phyloP scores from a whole-genome alignment of 2,888 invertebrate genomes.

The Eustalomyia histrio region DNA sequence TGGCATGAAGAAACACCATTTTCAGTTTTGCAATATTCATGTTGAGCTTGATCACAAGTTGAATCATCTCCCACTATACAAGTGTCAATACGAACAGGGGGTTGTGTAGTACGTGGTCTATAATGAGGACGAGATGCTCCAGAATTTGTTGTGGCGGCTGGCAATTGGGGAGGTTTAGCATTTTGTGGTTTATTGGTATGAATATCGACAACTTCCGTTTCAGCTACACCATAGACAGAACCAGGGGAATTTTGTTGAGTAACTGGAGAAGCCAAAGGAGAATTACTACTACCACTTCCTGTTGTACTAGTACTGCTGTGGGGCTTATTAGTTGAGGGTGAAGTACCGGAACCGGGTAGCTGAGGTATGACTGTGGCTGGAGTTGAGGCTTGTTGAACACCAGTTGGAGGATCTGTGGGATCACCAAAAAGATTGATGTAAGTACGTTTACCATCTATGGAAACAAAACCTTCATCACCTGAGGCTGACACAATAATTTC shows the following conservation, averaged over 20 bases:
- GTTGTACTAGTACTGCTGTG: constrained; percentile 68
- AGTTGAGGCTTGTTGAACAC: constrained; percentile 76
- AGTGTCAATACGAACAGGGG: constrained; percentile 88
- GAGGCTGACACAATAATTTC: constrained; percentile 90
- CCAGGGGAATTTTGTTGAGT: constrained; percentile 80
- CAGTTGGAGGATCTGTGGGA: constrained; percentile 78
- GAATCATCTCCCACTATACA: constrained; percentile 96
- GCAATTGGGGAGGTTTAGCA: constrained; percentile 82
- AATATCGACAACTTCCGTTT: constrained; percentile 81
- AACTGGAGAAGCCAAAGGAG: constrained; percentile 67
- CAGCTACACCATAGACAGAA: constrained; percentile 83
- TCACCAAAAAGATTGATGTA: constrained; percentile 92
- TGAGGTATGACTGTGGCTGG: constrained; percentile 76
- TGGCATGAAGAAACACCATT: constrained; percentile 92
- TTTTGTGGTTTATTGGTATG: constrained; percentile 74
- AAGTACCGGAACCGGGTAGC: constrained; percentile 70
- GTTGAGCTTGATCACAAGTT: constrained; percentile 92
- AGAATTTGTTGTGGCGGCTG: constrained; percentile 80
- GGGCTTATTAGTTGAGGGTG: constrained; percentile 43
- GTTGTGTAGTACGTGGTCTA: constrained; percentile 76
- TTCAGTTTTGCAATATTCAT: constrained; percentile 93
- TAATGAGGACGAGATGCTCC: constrained; percentile 85
- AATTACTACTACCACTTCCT: constrained; percentile 51
- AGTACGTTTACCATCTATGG: constrained; percentile 93
- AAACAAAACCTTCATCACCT: constrained; percentile 92